Evolutionary conservation across 2,113 vertebrate species (phyloP).

Genomic region (Xenopus tropicalis): UCB_Xtro_10.0 CM004443.2:152947001-152947500

Average conservation of each 20-base stretch:
- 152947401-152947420: constrained; percentile 64
- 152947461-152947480: neutral
- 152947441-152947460: constrained; percentile 67
- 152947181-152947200: neutral
- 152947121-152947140: constrained; percentile 88
- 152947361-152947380: constrained; percentile 86
- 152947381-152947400: constrained; percentile 77
- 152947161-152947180: constrained; percentile 73
- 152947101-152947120: constrained; percentile 73
- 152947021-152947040: constrained; percentile 83
- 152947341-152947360: constrained; percentile 82
- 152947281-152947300: constrained; percentile 90
- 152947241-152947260: constrained; percentile 68
- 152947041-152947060: constrained; percentile 82
- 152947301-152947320: constrained; percentile 83
- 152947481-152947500: too few relatives aligned
- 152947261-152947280: constrained; percentile 84
- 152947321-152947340: constrained; percentile 85
- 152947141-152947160: constrained; percentile 94
- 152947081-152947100: constrained; percentile 53
- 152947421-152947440: constrained; percentile 69
- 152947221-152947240: too few relatives aligned
- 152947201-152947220: neutral
- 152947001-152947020: constrained; percentile 73
- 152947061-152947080: constrained; percentile 62